Conservation (phyloP, 1,140 invertebrate genomes). For the Brachionus sp. region DNA sequence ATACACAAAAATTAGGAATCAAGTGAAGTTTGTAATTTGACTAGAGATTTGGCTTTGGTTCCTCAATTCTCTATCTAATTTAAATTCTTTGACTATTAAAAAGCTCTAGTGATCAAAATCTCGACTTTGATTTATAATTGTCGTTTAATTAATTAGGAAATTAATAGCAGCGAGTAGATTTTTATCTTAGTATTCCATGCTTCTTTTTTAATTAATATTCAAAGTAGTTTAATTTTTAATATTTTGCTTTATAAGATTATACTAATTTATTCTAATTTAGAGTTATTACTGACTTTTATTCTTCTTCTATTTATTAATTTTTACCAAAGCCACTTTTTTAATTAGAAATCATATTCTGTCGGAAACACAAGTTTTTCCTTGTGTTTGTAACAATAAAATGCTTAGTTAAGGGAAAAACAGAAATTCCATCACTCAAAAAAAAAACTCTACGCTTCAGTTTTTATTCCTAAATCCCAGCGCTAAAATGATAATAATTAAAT, state of each 20-base stretch:
- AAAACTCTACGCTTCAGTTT: background rate
- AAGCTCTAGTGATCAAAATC: background rate
- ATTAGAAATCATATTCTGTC: slow-evolving; percentile 27
- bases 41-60: background rate
- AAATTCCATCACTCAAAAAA: background rate
- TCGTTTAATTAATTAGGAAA: slow-evolving; percentile 31
- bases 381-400: background rate
- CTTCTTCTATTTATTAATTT: background rate
- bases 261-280: background rate
- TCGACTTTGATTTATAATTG: background rate
- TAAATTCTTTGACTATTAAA: background rate
- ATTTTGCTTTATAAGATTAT: background rate
- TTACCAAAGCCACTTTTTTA: background rate
- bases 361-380: slow-evolving; percentile 4
- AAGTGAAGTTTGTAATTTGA: background rate
- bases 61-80: background rate
- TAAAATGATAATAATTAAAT: slow-evolving; percentile 36
- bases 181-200: background rate
- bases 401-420: background rate
- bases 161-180: background rate
- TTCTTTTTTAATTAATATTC: slow-evolving; percentile 18
- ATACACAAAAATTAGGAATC: background rate
- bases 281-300: background rate
- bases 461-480: slow-evolving; percentile 9
- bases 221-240: background rate